Evolutionary conservation across 2,113 vertebrate genomes (phyloP), one percentile per base, ranked within the genome.

Genomic region (Rhinolophus sinicus): DNA sequence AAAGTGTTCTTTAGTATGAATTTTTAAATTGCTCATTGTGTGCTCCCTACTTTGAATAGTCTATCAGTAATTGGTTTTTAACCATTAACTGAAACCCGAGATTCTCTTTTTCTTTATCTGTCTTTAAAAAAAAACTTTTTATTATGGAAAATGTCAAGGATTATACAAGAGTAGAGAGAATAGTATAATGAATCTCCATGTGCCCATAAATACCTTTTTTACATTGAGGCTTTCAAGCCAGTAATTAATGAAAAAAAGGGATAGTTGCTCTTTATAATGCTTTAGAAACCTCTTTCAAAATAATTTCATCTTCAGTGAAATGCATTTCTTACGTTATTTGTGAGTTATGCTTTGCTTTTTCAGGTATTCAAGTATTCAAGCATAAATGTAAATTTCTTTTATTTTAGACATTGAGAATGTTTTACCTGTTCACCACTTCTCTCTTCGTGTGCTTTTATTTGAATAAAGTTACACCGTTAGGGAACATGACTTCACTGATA

Each of bases 261-360:
- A 12, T 84, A 64, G 19, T 73, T 95, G 47, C 8, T 93, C 40
- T 93, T 88, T 73, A 26, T 82, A 83, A 72, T 92, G 84, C 40
- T 87, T 83, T 94, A 92, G 94, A 88, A 92, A 73, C 8, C 26
- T 81, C 44, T 90, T 16, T 58, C 22, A 81, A 65, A 92, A 87
- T 86, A 33, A 92, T 72, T 92, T 87, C 24, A 69, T 69, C 30
- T 93, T 88, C 44, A 76, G 13, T 85, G 18, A 93, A 88, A 94
- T 67, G 11, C 13, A n/a, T 94, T 93, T 88, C 52, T 80, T 85
- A 62, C 0, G 6, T 91, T 91, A 58, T 69, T 89, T 95, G 35
- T 90, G 90, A 96, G 52, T 84, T 88, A 16, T 26, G 2, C 13
- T 83, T 94, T 95, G 18, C 50, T 82, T 89, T 78, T 96, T 88